Base-by-base conservation (phyloP, 64 coral and sea anemone genomes). In the Trachythela sp. region DNA sequence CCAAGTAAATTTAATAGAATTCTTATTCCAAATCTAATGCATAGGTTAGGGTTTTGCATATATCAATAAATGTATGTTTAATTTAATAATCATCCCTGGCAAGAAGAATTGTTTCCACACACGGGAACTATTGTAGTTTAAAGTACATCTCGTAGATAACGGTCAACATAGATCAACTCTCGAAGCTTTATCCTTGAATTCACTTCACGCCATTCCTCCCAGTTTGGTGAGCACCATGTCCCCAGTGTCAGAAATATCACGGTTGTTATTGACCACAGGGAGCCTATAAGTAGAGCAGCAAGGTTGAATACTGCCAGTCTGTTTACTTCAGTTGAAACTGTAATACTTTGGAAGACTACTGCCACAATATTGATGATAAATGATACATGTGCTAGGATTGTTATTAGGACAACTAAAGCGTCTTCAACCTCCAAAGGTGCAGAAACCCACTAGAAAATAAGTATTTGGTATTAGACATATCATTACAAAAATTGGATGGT, bases 221-320 rank as follows among this genome's bases (percentile, higher is more conserved):
- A 80, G 75, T 80, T 80, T 9, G 75, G 75, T 80, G 75, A 80
- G 75, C 75, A 80, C 75, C 75, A 80, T n/a, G 75, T 80, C 34
- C 75, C 75, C 20, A 80, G 30, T 0, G 75, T 80, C 14, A 36
- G 26, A 18, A 80, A 80, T 13, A 80, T 10, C 34, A 80, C 75
- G 34, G 75, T 80, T 30, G 30, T 37, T 30, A 80, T 80, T 80
- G 75, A 35, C 75, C 75, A 80, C 33, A 80, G 13, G 0, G 75
- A 80, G 75, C 33, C 34, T 35, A 80, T 35, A 2, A 80, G 10
- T 36, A 80, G 75, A 22, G 75, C 75, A 17, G 75, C 8, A 17
- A 80, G 37, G 20, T 39, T 80, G 75, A 80, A 80, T 5, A 80
- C 34, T 34, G 4, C 33, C 33, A 15, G 20, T 22, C 2, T 80